A percentile compares a stretch with the other conserved stretches of the same genome.
Conservation (phyloP, 2,797 vertebrate genomes). For the Hybognathus amarus region DNA sequence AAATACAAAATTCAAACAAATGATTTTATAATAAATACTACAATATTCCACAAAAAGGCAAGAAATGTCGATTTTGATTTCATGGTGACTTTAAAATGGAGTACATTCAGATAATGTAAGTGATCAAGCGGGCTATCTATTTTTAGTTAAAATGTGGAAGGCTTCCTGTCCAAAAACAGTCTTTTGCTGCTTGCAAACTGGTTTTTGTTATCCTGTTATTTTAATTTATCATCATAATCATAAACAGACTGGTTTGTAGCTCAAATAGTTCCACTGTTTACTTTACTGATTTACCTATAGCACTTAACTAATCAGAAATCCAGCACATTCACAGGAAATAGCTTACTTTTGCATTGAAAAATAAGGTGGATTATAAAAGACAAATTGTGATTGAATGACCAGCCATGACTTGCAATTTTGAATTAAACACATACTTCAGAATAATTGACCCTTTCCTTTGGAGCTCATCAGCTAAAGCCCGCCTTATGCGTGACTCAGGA, state of each 20-base stretch:
- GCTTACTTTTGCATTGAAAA: background rate
- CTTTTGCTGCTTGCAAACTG: background rate
- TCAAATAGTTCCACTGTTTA: background rate
- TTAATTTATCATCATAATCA: background rate
- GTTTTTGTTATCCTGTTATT: background rate
- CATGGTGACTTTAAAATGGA: background rate
- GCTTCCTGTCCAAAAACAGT: background rate
- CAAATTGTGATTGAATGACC: background rate
- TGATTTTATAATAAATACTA: background rate
- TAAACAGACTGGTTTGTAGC: background rate
- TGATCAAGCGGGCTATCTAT: background rate
- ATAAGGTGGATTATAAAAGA: background rate
- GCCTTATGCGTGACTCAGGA: background rate
- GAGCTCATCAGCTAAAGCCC: constrained; percentile 1
- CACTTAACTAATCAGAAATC: background rate
- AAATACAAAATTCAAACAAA: too few species aligned
- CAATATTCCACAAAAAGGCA: background rate
- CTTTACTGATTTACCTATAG: background rate
- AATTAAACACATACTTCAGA: background rate
- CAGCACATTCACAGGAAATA: background rate
- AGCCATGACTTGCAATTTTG: background rate
- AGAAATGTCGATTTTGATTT: background rate
- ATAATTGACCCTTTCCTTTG: background rate
- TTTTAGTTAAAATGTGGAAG: background rate
- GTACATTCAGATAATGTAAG: background rate